Base-by-base conservation (phyloP, 2,888 invertebrate genomes). In the Liodrosophila aerea region DNA sequence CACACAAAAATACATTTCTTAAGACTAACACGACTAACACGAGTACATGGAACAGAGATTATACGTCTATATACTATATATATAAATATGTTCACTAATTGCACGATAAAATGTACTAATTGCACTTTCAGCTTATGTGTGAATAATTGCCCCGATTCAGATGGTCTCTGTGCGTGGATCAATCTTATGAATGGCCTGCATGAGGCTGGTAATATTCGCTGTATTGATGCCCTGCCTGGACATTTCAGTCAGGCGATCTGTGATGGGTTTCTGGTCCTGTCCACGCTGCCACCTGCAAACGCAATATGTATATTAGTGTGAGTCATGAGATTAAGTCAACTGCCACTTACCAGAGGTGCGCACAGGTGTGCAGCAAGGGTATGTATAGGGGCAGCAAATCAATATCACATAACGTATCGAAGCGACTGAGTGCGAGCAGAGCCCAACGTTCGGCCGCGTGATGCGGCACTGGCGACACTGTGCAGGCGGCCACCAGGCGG, bases 401-500 rank as follows among this genome's bases (percentile, higher is more conserved):
- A 9, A 92, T 92, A 87, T 95, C 95, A 80, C 94, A 93, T 66
- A 95, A 93, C 1, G 92, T 93, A 68, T 95, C 94, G 73, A 93
- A 95, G 46, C 95, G 91, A 76, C 92, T 92, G n/a, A 95, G 87
- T 0, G 94, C 94, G 4, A 94, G 89, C 60, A 93, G 92, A 0
- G 94, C 94, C 93, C 94, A 94, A 61, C 92, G 91, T 74, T 93
- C 92, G 1, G 93, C 93, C 0, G 92, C 91, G 0, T 91, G 92
- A 22, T 93, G 92, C 0, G 93, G 91, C 1, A 92, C 91, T 15
- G 90, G 91, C 7, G 91, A 90, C 44, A 90, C 89, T 15, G 90
- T 89, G 49, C 89, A 90, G 11, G 89, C 89, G 0, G 93, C 94
- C n/a, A 94, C 92, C 12, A 95, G 90, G 30, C 94, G 92, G 74